Conservation (phyloP, 2,888 invertebrate species). For the Phalera bucephala region DNA sequence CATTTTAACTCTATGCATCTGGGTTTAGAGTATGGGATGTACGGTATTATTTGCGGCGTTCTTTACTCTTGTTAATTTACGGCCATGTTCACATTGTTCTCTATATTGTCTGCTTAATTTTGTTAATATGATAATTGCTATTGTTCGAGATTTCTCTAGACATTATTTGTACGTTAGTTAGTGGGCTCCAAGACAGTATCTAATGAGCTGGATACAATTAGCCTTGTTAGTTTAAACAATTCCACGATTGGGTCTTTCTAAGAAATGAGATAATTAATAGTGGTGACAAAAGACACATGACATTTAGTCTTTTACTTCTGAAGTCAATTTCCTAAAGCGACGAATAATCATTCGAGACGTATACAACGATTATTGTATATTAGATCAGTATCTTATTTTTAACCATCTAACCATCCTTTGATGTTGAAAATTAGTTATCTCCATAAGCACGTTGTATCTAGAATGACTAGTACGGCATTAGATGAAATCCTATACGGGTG, state of each 20-base stretch:
- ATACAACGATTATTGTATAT: no score
- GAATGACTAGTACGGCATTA: slow-evolving; percentile 15
- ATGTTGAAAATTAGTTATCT: slow-evolving; percentile 13
- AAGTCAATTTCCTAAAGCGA: slow-evolving; percentile 4
- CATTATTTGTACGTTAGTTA: background rate
- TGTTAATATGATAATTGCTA: slow-evolving; percentile 11
- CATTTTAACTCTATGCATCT: slow-evolving; percentile 29
- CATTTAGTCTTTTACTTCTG: slow-evolving; percentile 8
- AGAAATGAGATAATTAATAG: background rate
- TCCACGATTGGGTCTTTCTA: background rate
- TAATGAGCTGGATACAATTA: slow-evolving; percentile 2
- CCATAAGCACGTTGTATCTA: slow-evolving; percentile 9
- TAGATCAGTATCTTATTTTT: no score
- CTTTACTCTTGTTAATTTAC: slow-evolving; percentile 16
- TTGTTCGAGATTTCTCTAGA: slow-evolving; percentile 11
- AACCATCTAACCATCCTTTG: no score
- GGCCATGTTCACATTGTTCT: slow-evolving; percentile 14
- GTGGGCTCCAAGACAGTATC: background rate
- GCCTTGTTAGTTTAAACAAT: background rate
- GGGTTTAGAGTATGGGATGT: slow-evolving; percentile 10
- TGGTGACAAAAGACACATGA: background rate
- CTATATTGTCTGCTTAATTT: slow-evolving; percentile 6
- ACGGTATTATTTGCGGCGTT: slow-evolving; percentile 16
- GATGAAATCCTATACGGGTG: slow-evolving; percentile 11
- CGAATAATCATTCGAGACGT: no score